phyloP scores from a whole-genome alignment of 2,113 vertebrate species.

The Taurulus bubalis region DNA sequence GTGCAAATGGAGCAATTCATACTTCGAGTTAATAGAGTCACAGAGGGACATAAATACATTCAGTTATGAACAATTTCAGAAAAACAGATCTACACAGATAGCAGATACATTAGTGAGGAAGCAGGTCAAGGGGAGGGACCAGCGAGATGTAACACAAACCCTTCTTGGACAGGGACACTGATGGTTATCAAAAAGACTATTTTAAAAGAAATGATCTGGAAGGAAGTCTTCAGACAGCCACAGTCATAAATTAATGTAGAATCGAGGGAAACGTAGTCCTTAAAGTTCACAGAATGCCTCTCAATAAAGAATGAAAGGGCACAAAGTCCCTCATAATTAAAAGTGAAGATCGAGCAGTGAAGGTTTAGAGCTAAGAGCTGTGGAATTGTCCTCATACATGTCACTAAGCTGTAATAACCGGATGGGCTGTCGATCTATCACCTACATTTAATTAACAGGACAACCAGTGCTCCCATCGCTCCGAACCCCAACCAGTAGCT shows the following conservation, averaged over 20 bases:
- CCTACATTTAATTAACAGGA: no score
- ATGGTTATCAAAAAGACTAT: not conserved
- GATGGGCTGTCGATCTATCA: no score
- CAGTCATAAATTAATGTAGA: conserved; percentile 1
- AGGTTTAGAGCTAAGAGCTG: not conserved
- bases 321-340: conserved; percentile 2
- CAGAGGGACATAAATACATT: not conserved
- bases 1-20: not conserved
- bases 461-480: not conserved
- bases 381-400: not conserved
- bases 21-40: not conserved
- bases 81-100: not conserved
- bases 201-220: not conserved
- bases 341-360: not conserved
- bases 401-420: no score
- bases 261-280: not conserved
- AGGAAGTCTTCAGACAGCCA: conserved; percentile 9
- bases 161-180: not conserved
- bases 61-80: not conserved
- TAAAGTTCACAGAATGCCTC: conserved; percentile 11
- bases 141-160: not conserved
- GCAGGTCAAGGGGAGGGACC: not conserved
- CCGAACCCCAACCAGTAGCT: not conserved
- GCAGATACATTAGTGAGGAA: not conserved
- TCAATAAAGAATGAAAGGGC: not conserved